Evolutionary conservation across 2,888 invertebrate genomes (phyloP), one percentile per base, ranked within the genome.

Genomic region (Sepioteuthis lessoniana): DNA sequence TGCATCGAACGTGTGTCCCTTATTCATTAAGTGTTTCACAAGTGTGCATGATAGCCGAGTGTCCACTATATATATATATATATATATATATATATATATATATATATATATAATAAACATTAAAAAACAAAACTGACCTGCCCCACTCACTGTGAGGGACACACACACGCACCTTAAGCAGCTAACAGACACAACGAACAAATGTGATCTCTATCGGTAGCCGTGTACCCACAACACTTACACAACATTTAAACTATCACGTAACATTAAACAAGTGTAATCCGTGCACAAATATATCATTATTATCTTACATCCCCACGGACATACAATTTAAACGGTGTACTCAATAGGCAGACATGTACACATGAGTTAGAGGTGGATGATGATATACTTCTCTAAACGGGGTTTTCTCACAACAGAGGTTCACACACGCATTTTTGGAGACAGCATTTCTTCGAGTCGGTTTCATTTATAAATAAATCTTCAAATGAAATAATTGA

Each of bases 191-290:
- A 35, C n/a, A 76, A n/a, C 13, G 76, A 76, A 19, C 19, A 76
- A 76, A 76, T n/a, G n/a, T 19, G 76, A 76, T n/a, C n/a, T n/a
- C 76, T 35, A 16, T 8, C 4, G 3, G 76, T 76, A 35, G 31
- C 31, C 4, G n/a, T n/a, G n/a, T 76, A 76, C n/a, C 3, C n/a
- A 35, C 76, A 35, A n/a, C 10, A 10, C n/a, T 60, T 31, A 31
- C 60, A 60, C 35, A 76, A 76, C 35, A 76, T n/a, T 76, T 35
- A n/a, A 76, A 76, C n/a, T 76, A 16, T n/a, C 76, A 76, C 13
- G n/a, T 76, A 76, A 76, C 76, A 76, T 76, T 76, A n/a, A 76
- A 76, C 76, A 76, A 76, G 76, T 76, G 35, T 76, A 76, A 76
- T 16, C 76, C 76, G 76, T 76, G n/a, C 16, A 76, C 76, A 35